phyloP scores from a whole-genome alignment of 1,140 invertebrate genomes.

The Nephila pilipes region DNA sequence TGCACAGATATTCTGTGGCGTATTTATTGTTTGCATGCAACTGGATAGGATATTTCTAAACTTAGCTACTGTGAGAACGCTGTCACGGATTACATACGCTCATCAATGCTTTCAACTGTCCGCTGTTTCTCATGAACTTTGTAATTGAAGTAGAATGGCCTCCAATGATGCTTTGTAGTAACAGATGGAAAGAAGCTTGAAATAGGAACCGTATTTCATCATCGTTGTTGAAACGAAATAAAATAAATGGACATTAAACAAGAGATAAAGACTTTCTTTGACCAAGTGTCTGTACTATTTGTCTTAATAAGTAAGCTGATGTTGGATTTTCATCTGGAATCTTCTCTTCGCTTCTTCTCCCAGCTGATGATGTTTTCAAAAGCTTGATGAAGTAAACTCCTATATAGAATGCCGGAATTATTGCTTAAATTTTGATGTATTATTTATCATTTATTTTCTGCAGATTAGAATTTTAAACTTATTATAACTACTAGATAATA shows the following conservation, averaged over 20 bases:
- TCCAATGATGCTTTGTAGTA: constrained; percentile 18
- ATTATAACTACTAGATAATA: no score
- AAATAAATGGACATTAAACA: not conserved
- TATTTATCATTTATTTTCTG: no score
- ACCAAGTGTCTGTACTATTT: not conserved
- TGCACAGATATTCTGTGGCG: not conserved
- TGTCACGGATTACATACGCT: not conserved
- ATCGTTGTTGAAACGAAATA: not conserved
- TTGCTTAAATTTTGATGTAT: no score
- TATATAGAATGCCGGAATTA: no score
- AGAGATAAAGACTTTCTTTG: constrained; percentile 4
- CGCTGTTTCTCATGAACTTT: not conserved
- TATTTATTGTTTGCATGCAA: not conserved
- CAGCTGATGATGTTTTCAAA: not conserved
- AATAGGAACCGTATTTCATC: not conserved
- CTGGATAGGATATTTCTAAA: constrained; percentile 1
- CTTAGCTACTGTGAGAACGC: constrained; percentile 8
- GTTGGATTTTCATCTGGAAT: not conserved
- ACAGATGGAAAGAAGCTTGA: not conserved
- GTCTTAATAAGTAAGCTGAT: not conserved
- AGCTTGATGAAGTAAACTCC: no score
- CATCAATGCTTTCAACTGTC: constrained; percentile 22
- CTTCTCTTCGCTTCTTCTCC: not conserved
- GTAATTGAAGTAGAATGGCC: constrained; percentile 15
- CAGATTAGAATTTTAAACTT: no score